Evolutionary conservation across 2,797 vertebrate genomes (phyloP).

Genomic region (Netta rufina): DNA sequence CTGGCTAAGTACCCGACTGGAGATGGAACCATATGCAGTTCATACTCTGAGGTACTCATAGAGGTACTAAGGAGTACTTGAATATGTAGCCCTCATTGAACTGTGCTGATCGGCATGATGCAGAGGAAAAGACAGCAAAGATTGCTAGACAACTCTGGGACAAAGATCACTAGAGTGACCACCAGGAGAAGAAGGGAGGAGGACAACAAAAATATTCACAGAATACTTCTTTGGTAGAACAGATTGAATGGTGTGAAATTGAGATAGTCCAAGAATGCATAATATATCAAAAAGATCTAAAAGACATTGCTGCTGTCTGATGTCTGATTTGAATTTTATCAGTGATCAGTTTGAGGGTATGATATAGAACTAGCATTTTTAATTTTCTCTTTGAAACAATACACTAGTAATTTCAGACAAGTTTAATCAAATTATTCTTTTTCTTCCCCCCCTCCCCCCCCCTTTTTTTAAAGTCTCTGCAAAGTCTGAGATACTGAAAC

Average conservation of each 20-base stretch:
- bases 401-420: neutral
- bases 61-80: neutral
- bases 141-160: neutral
- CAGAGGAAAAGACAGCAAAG: neutral
- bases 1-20: neutral
- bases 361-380: neutral
- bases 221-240: neutral
- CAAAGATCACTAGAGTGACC: neutral
- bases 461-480: neutral
- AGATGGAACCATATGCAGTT: neutral
- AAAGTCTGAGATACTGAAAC: neutral
- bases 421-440: neutral
- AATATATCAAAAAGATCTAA: constrained; percentile 5
- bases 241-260: constrained; percentile 19
- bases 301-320: neutral
- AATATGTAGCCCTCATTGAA: neutral
- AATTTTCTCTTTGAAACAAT: neutral
- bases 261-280: neutral
- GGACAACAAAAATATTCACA: neutral
- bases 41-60: neutral
- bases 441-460: too few species aligned
- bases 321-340: constrained; percentile 6
- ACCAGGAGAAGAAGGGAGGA: neutral
- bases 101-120: neutral
- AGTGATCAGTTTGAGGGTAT: neutral